Evolutionary conservation across 2,797 vertebrate genomes (phyloP), one percentile per base, ranked within the genome.

Genomic region (Poliocrania exsul): DNA sequence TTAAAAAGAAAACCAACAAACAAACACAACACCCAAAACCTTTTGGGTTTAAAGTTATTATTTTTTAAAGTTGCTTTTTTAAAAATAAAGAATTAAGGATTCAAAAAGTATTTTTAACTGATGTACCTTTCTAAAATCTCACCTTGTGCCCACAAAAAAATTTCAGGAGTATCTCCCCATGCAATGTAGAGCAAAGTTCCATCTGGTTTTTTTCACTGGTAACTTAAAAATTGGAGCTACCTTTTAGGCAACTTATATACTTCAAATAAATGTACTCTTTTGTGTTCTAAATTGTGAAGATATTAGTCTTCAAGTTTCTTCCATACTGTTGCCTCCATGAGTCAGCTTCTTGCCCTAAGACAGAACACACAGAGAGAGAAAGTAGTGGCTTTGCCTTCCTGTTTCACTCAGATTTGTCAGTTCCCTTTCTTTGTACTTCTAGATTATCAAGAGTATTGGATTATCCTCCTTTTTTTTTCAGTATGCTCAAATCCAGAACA

Each of bases 331-430:
- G 16, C 3, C 20, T 6, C 10, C 6, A 10, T 16, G 2, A 64
- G 11, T 29, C 49, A 82, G 10, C 11, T 24, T 61, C 24, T 69
- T 85, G 13, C 42, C 29, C 31, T 29, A 71, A 60, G 18, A 15
- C 2, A 84, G 38, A 61, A 4, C 4, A n/a, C 4, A 11, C 0
- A 31, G 5, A 2, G 11, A 2, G 10, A 66, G 14, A 49, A 67
- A 58, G 1, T 5, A 26, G 4, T 35, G 3, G 0, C 5, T 66
- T 78, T 81, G 2, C 25, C n/a, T 54, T 82, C 11, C 8, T 44
- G 10, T 56, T 84, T 65, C 14, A 9, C 10, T 66, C 6, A 46
- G 20, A 18, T 46, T 50, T 49, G 0, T 9, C 10, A 49, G 8
- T 37, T 38, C 17, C 29, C 18, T 38, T 77, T 50, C 16, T 66